A percentile compares a stretch with the other conserved stretches of the same genome.
phyloP scores from a whole-genome alignment of 2,797 vertebrate species.

The Prunella strophiata region DNA sequence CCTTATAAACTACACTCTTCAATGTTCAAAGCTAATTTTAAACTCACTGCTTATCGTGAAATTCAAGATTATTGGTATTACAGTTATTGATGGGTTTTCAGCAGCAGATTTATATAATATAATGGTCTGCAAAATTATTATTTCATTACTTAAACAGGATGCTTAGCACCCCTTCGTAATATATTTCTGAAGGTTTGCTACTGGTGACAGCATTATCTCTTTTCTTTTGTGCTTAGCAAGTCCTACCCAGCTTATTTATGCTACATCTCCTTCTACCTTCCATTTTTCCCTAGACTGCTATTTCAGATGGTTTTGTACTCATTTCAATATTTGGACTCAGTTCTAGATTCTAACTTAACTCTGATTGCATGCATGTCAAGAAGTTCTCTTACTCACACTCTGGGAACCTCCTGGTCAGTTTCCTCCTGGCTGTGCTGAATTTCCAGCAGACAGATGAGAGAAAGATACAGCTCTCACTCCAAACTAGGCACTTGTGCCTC shows the following conservation, averaged over 20 bases:
- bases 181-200: neutral
- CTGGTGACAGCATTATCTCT: neutral
- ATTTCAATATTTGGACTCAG: neutral
- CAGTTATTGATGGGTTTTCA: neutral
- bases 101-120: neutral
- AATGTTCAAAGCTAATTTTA: neutral
- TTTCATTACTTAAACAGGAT: neutral
- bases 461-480: neutral
- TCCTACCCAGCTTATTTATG: neutral
- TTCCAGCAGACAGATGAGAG: neutral
- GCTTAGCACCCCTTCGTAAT: neutral
- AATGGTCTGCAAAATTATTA: neutral
- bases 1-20: neutral
- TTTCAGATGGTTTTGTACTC: neutral
- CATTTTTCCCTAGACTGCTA: neutral
- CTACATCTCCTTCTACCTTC: neutral
- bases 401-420: neutral
- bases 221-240: neutral
- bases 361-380: neutral
- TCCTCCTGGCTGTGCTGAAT: neutral
- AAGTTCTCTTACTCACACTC: neutral
- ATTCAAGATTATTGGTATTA: neutral
- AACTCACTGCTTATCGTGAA: neutral
- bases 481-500: neutral
- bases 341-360: neutral